Evolutionary conservation across 2,797 vertebrate species (phyloP).

Genomic region (Bryconaethiops microstoma): DNA sequence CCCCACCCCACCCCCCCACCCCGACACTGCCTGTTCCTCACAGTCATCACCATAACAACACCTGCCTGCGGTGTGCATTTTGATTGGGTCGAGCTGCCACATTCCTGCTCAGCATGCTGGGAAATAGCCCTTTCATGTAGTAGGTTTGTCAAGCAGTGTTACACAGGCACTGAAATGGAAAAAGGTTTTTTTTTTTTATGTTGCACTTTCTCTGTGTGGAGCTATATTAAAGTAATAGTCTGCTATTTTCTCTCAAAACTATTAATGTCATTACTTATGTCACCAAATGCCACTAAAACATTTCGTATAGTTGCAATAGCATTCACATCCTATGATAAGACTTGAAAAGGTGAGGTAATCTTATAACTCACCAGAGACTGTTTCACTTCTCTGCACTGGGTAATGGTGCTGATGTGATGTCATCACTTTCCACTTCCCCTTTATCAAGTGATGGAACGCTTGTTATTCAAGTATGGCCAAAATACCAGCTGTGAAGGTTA

Average conservation of each 20-base stretch:
- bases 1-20: neutral
- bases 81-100: slow-evolving; percentile 50
- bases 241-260: neutral
- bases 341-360: neutral
- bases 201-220: neutral
- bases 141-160: slow-evolving; percentile 45
- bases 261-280: neutral
- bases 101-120: slow-evolving; percentile 36
- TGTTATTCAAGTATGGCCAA: neutral
- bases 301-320: neutral
- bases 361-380: neutral
- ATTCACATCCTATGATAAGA: neutral
- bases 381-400: neutral
- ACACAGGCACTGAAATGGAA: neutral
- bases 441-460: neutral
- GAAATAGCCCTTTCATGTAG: slow-evolving; percentile 47
- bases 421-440: neutral
- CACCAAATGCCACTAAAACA: neutral
- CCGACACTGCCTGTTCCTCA: slow-evolving; percentile 27
- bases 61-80: slow-evolving; percentile 45
- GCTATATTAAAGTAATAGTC: neutral
- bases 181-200: slow-evolving; percentile 10
- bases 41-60: slow-evolving; percentile 55
- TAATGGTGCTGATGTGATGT: neutral
- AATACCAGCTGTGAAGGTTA: neutral